A percentile compares a stretch with the other conserved stretches of the same genome.
phyloP scores from a whole-genome alignment of 1,140 invertebrate species.

The Sycobia sp. region DNA sequence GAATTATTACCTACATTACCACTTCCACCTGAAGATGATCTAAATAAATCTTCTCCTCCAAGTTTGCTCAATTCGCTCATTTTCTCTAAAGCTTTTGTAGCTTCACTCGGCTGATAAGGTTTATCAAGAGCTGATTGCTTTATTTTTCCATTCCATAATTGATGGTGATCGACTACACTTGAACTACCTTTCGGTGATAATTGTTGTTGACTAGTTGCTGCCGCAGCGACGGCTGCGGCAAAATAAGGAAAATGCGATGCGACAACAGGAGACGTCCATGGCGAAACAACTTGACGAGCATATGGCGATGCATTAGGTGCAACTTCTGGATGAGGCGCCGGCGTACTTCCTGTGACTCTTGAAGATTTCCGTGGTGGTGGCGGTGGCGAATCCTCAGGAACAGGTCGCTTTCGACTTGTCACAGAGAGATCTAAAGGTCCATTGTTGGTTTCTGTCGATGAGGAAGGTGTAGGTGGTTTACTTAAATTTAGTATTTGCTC shows the following conservation, averaged over 20 bases:
- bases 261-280: conserved; percentile 80
- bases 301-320: conserved; percentile 58
- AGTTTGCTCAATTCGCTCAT: conserved; percentile 89
- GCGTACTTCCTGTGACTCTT: conserved; percentile 55
- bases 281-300: conserved; percentile 70
- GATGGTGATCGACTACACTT: conserved; percentile 54
- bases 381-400: conserved; percentile 68
- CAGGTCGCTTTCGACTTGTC: conserved; percentile 72
- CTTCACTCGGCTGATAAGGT: conserved; percentile 71
- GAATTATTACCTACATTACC: conserved; percentile 43
- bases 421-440: conserved; percentile 81
- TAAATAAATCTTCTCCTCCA: conserved; percentile 76
- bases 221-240: conserved; percentile 77
- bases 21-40: conserved; percentile 64
- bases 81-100: conserved; percentile 86
- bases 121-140: conserved; percentile 68
- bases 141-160: conserved; percentile 81
- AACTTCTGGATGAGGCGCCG: conserved; percentile 51
- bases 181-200: conserved; percentile 74
- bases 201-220: conserved; percentile 65
- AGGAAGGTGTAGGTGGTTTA: conserved; percentile 64
- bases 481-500: conserved; percentile 72
- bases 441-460: conserved; percentile 67
- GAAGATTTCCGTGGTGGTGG: conserved; percentile 70
- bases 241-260: conserved; percentile 78